Conservation (phyloP, 2,797 vertebrate genomes). For the Rhabdophis nuchalis region DNA sequence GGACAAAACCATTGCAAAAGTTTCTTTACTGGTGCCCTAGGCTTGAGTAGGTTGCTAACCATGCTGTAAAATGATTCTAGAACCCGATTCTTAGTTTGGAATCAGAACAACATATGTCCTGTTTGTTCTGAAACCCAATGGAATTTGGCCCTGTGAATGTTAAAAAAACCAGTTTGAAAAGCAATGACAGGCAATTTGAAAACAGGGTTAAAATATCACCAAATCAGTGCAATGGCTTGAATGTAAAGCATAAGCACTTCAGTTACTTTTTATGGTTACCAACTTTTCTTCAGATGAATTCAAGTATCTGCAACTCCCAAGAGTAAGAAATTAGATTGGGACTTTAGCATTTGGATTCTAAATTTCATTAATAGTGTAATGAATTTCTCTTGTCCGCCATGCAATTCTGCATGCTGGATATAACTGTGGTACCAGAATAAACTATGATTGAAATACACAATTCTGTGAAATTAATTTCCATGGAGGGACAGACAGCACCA, state of each 20-base stretch:
- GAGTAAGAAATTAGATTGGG: not conserved
- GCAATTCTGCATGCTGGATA: not conserved
- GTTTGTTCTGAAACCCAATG: not conserved
- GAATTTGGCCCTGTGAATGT: not conserved
- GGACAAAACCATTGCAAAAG: not conserved
- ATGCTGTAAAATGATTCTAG: not conserved
- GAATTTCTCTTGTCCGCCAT: not conserved
- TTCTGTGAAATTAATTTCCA: not conserved
- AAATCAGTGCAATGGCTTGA: not conserved
- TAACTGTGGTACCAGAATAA: not conserved
- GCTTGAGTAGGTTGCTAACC: not conserved
- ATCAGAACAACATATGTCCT: not conserved
- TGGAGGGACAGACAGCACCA: not conserved
- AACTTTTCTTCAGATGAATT: not conserved
- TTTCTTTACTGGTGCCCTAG: not conserved
- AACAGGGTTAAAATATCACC: not conserved
- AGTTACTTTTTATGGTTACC: not conserved
- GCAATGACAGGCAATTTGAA: not conserved
- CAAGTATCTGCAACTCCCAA: not conserved
- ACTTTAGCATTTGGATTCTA: not conserved
- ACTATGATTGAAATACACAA: not conserved
- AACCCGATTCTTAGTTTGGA: not conserved
- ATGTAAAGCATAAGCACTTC: not conserved
- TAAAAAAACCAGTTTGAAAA: not conserved
- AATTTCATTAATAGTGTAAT: not conserved